These are phyloP conservation scores for Epizoanthus rinbou DNA, from an alignment of 92 coral and sea anemone species.

Conservation along the genomic window DNA sequence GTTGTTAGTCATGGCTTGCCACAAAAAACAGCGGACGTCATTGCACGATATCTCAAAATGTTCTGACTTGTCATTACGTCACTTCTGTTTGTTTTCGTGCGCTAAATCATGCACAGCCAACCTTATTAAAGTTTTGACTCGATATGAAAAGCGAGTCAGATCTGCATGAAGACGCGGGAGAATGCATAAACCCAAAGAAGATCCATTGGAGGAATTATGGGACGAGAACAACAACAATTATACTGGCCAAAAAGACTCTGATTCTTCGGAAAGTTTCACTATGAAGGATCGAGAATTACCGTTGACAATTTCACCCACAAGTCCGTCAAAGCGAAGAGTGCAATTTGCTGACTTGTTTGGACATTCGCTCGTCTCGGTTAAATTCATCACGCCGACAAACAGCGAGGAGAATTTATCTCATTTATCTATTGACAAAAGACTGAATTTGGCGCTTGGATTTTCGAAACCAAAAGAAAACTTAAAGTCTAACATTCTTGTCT, in stretches of 20 bases:
- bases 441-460: slow-evolving; percentile 39
- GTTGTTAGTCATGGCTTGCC: too few relatives aligned
- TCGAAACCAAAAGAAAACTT: slow-evolving; percentile 41
- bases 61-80: background rate
- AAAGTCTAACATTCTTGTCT: slow-evolving; percentile 29
- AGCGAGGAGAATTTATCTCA: slow-evolving; percentile 85
- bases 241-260: background rate
- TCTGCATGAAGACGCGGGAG: background rate
- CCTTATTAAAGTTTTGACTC: background rate
- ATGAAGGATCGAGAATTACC: background rate
- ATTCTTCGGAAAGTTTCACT: background rate
- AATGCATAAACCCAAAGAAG: slow-evolving; percentile 21
- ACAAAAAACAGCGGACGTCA: too few relatives aligned
- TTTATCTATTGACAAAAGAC: slow-evolving; percentile 44
- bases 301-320: slow-evolving; percentile 38
- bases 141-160: background rate
- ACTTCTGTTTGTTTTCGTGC: background rate
- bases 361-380: slow-evolving; percentile 85
- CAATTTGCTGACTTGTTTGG: slow-evolving; percentile 96
- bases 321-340: slow-evolving; percentile 70
- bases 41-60: too few relatives aligned
- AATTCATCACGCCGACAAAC: slow-evolving; percentile 85
- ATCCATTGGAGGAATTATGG: background rate
- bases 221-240: slow-evolving; percentile 12
- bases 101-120: slow-evolving; percentile 2